phyloP scores from a whole-genome alignment of 2,113 vertebrate genomes.

The Chascanopsetta lugubris region DNA sequence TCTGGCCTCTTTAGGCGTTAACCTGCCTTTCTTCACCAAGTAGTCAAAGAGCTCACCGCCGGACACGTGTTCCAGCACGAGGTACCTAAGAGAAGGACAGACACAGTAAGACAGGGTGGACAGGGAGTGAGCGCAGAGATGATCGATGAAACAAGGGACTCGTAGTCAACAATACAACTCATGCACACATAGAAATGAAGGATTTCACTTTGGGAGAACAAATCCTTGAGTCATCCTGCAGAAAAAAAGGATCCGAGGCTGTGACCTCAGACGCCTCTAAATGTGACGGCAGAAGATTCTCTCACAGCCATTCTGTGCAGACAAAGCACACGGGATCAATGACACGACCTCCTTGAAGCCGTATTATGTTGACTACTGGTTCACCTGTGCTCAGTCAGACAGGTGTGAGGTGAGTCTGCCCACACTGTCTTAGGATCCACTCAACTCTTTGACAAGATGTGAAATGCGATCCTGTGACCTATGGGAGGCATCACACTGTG shows the following conservation, averaged over 20 bases:
- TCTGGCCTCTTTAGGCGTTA: slow-evolving; percentile 98
- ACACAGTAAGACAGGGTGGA: background rate
- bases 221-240: background rate
- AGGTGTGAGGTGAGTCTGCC: slow-evolving; percentile 14
- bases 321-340: slow-evolving; percentile 22
- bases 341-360: slow-evolving; percentile 16
- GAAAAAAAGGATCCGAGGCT: slow-evolving; percentile 7
- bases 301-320: slow-evolving; percentile 16
- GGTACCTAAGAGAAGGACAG: slow-evolving; percentile 83
- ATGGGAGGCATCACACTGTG: slow-evolving; percentile 22
- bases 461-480: slow-evolving; percentile 13
- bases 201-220: background rate
- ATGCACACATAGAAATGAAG: background rate
- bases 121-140: background rate
- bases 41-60: slow-evolving; percentile 99
- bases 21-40: slow-evolving; percentile 97
- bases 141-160: background rate
- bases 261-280: slow-evolving; percentile 13
- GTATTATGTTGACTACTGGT: slow-evolving; percentile 24
- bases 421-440: background rate
- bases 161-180: slow-evolving; percentile 7
- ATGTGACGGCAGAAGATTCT: slow-evolving; percentile 1
- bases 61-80: slow-evolving; percentile 99
- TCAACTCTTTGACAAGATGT: background rate
- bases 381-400: slow-evolving; percentile 13